phyloP scores from a whole-genome alignment of 2,113 vertebrate species.

The Sander vitreus region DNA sequence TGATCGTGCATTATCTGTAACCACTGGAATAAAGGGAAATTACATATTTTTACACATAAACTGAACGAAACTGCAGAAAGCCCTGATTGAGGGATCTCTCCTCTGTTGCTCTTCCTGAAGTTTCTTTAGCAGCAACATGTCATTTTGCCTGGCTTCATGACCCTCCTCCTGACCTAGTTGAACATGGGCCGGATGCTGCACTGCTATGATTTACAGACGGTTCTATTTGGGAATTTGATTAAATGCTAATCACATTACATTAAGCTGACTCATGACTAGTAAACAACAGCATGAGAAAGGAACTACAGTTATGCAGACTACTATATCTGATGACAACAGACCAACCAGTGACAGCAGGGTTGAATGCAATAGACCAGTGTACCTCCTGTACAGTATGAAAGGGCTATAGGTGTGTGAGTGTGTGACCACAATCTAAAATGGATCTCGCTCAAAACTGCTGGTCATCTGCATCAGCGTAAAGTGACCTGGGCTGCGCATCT shows the following conservation, averaged over 20 bases:
- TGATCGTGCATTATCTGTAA: not conserved
- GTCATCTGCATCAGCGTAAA: constrained; percentile 68
- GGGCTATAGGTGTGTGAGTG: not conserved
- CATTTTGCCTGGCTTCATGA: not conserved
- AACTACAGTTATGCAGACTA: not conserved
- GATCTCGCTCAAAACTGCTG: constrained; percentile 50
- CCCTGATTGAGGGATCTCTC: not conserved
- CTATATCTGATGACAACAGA: constrained; percentile 2
- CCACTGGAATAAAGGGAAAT: not conserved
- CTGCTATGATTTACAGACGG: not conserved
- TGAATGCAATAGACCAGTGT: not conserved
- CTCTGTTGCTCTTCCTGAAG: not conserved
- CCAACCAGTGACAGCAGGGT: not conserved
- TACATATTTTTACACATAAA: not conserved
- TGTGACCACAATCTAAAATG: constrained; percentile 61
- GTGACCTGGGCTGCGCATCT: constrained; percentile 51
- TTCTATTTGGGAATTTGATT: constrained; percentile 2
- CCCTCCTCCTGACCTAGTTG: no score
- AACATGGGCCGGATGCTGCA: not conserved
- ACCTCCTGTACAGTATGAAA: not conserved
- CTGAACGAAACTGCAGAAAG: not conserved
- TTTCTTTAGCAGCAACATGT: no score
- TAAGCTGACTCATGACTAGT: not conserved
- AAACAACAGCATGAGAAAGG: not conserved
- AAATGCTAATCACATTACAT: constrained; percentile 8